Evolutionary conservation across 2,797 vertebrate genomes (phyloP).

Genomic region (Podarcis siculus): DNA sequence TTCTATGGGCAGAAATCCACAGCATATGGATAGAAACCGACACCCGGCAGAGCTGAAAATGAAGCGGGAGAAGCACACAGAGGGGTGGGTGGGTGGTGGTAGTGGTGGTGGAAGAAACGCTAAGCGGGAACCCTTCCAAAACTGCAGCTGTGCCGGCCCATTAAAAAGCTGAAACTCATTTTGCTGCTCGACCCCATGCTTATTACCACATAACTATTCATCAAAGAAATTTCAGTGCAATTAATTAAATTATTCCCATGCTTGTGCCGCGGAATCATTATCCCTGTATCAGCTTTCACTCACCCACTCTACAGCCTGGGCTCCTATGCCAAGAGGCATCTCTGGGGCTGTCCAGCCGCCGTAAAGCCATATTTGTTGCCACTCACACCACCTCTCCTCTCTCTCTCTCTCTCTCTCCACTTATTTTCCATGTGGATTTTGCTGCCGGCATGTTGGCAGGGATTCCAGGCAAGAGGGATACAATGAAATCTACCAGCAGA

Average conservation of each 20-base stretch:
- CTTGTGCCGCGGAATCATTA: conserved; percentile 87
- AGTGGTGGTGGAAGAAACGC: conserved; percentile 3
- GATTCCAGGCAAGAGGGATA: conserved; percentile 94
- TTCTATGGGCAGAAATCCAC: neutral
- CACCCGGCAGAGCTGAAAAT: neutral
- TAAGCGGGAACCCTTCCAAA: conserved; percentile 78
- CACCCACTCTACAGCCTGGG: conserved; percentile 84
- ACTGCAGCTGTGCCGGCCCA: conserved; percentile 84
- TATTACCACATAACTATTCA: conserved; percentile 93
- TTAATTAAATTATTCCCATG: conserved; percentile 97
- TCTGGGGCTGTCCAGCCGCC: conserved; percentile 87
- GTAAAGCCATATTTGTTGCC: conserved; percentile 90
- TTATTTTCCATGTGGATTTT: conserved; percentile 99
- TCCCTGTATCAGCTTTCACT: conserved; percentile 91
- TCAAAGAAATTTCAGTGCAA: conserved; percentile 95
- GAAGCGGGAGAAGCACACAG: neutral
- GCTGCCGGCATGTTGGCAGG: conserved; percentile 97
- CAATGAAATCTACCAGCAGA: conserved; percentile 97
- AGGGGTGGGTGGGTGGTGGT: conserved; percentile 7
- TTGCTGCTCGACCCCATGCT: conserved; percentile 85
- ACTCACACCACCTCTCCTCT: conserved; percentile 89
- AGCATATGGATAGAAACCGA: neutral
- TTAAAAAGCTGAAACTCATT: conserved; percentile 86
- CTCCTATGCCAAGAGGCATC: conserved; percentile 91
- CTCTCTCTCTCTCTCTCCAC: conserved; percentile 96